A percentile compares a stretch with the other conserved stretches of the same genome.
These are phyloP conservation scores for Conistra vaccinii DNA, from an alignment of 2,888 invertebrate species.

Conservation along the genomic window DNA sequence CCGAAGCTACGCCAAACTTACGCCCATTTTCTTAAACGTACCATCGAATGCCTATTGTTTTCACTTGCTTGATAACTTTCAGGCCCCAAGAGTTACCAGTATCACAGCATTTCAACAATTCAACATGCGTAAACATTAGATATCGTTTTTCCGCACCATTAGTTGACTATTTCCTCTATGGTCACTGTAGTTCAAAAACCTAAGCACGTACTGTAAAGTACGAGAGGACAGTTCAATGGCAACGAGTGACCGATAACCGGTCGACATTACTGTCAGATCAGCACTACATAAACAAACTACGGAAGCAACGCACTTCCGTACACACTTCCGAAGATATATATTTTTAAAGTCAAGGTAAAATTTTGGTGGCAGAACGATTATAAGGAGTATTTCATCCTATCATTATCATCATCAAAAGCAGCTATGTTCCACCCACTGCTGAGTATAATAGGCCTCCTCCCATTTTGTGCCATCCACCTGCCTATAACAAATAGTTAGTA, in stretches of 20 bases:
- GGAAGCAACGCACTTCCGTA: constrained; percentile 76
- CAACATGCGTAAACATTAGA: not conserved
- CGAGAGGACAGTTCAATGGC: constrained; percentile 75
- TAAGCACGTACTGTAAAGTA: constrained; percentile 68
- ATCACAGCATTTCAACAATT: not conserved
- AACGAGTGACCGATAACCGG: constrained; percentile 71
- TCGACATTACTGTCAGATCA: constrained; percentile 66
- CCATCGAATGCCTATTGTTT: not conserved
- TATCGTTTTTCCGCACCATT: constrained; percentile 26
- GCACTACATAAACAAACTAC: constrained; percentile 64
- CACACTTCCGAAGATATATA: constrained; percentile 78
- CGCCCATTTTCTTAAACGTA: not conserved
- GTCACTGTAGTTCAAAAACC: constrained; percentile 64
- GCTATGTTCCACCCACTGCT: not conserved
- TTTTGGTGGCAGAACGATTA: constrained; percentile 60
- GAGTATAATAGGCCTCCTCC: not conserved
- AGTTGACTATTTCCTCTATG: constrained; percentile 47
- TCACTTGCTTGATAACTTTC: not conserved
- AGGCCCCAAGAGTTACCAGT: not conserved
- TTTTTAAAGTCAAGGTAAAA: constrained; percentile 73
- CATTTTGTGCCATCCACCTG: not conserved
- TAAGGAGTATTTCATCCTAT: not conserved
- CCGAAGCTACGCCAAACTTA: not conserved
- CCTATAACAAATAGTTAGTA: not conserved
- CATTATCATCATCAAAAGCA: not conserved